These are phyloP conservation scores for Tribolium madens DNA, from an alignment of 1,140 invertebrate species.

Conservation along the genomic window DNA sequence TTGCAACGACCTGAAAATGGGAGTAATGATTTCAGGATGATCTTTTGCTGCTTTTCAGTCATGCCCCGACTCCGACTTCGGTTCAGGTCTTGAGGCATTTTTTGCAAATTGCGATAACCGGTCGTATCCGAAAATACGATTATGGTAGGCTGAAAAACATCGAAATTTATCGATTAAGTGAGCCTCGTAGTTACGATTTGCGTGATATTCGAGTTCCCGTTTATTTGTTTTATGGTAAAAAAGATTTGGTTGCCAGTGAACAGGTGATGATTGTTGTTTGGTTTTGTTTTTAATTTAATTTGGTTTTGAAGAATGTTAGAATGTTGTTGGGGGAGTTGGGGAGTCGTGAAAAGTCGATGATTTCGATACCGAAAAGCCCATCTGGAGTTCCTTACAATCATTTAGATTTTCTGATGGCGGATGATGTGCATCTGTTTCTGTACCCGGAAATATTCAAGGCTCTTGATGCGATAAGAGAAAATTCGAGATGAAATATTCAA, in stretches of 20 bases:
- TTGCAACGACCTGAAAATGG: neutral
- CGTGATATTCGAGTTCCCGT: constrained; percentile 49
- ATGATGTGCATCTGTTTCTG: neutral
- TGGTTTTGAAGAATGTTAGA: neutral
- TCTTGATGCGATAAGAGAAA: neutral
- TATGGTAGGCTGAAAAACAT: constrained; percentile 50
- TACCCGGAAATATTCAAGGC: neutral
- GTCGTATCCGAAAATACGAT: neutral
- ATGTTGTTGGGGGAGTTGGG: neutral
- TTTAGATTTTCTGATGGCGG: neutral
- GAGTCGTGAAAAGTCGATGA: neutral
- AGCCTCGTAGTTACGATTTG: constrained; percentile 51
- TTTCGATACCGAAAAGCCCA: neutral
- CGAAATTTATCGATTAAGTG: constrained; percentile 38
- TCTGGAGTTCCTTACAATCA: neutral
- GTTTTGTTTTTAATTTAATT: neutral
- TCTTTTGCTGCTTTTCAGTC: neutral
- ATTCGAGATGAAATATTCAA: neutral
- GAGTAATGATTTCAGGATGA: neutral
- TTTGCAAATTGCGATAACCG: neutral
- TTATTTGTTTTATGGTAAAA: constrained; percentile 49
- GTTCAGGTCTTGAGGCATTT: constrained; percentile 3
- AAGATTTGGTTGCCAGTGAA: constrained; percentile 21
- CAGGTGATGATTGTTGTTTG: neutral
- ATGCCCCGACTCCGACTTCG: neutral